Evolutionary conservation across 2,113 vertebrate species (phyloP).

Genomic region (Anoplopoma fimbria): DNA sequence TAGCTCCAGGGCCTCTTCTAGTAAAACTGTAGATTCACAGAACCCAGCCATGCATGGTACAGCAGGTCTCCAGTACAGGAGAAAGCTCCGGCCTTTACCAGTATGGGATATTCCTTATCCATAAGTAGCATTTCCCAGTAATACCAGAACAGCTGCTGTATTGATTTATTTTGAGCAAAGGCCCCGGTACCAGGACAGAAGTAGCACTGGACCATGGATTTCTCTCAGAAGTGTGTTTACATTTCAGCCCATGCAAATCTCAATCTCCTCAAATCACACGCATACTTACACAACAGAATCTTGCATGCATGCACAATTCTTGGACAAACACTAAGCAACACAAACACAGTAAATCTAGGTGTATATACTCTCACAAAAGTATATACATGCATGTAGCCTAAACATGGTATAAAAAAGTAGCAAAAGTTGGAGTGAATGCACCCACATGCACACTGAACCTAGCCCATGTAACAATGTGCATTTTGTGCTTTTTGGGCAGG

Average conservation of each 20-base stretch:
- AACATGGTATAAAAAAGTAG: neutral
- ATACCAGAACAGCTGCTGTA: slow-evolving; percentile 64
- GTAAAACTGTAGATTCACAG: slow-evolving; percentile 31
- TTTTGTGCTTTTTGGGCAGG: neutral
- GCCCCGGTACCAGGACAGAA: slow-evolving; percentile 54
- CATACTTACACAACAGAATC: slow-evolving; percentile 34
- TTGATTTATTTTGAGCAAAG: slow-evolving; percentile 54
- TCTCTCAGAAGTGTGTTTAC: slow-evolving; percentile 57
- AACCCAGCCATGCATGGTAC: slow-evolving; percentile 45
- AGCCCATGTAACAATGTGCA: neutral
- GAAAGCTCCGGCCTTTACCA: slow-evolving; percentile 58
- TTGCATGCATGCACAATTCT: slow-evolving; percentile 36
- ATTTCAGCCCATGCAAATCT: slow-evolving; percentile 50
- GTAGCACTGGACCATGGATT: slow-evolving; percentile 60
- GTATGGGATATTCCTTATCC: slow-evolving; percentile 51
- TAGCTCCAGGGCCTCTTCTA: slow-evolving; percentile 22
- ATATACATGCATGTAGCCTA: neutral
- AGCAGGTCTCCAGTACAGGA: slow-evolving; percentile 41
- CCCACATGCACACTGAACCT: neutral
- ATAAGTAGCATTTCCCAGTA: slow-evolving; percentile 63
- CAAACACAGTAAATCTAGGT: neutral
- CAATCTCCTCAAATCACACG: slow-evolving; percentile 44
- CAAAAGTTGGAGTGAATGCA: neutral
- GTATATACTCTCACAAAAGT: neutral
- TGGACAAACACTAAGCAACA: slow-evolving; percentile 14